These are phyloP conservation scores for Scaptomyza tumidula DNA, from an alignment of 2,888 invertebrate species.

Conservation along the genomic window DNA sequence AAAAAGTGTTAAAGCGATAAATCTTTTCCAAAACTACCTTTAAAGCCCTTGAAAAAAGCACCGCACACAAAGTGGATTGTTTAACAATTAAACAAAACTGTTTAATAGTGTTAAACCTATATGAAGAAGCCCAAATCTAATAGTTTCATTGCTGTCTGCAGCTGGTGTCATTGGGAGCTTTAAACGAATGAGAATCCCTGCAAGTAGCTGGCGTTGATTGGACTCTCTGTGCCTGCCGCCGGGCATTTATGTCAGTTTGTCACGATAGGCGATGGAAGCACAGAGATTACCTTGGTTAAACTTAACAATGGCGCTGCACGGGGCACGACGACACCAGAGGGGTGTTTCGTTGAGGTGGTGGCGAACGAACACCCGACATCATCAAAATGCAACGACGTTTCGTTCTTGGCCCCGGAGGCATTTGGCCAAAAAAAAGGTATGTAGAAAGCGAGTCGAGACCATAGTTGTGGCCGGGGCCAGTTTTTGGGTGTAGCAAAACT, in stretches of 20 bases:
- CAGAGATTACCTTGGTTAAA: conserved; percentile 79
- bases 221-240: conserved; percentile 74
- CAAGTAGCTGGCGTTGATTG: conserved; percentile 80
- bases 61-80: neutral
- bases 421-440: conserved; percentile 54
- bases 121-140: neutral
- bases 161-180: conserved; percentile 33
- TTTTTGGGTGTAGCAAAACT: conserved; percentile 51
- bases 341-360: neutral
- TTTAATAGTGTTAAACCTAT: neutral
- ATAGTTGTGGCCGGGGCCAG: conserved; percentile 27
- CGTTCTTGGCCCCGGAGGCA: conserved; percentile 46
- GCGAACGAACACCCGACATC: conserved; percentile 44
- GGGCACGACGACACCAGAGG: conserved; percentile 49
- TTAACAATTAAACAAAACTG: neutral
- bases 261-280: conserved; percentile 78
- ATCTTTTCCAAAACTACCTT: too few relatives aligned
- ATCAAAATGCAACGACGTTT: conserved; percentile 75
- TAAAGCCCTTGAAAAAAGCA: too few relatives aligned
- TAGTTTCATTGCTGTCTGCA: conserved; percentile 11
- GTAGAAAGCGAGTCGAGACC: conserved; percentile 5
- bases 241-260: conserved; percentile 79
- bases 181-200: conserved; percentile 42
- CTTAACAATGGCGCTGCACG: conserved; percentile 76
- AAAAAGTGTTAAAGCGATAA: too few relatives aligned